Percentiles rank a stretch among this genome's conserved stretches.
Evolutionary conservation across 2,797 vertebrate species (phyloP).

Genomic region (Iguana delicatissima): DNA sequence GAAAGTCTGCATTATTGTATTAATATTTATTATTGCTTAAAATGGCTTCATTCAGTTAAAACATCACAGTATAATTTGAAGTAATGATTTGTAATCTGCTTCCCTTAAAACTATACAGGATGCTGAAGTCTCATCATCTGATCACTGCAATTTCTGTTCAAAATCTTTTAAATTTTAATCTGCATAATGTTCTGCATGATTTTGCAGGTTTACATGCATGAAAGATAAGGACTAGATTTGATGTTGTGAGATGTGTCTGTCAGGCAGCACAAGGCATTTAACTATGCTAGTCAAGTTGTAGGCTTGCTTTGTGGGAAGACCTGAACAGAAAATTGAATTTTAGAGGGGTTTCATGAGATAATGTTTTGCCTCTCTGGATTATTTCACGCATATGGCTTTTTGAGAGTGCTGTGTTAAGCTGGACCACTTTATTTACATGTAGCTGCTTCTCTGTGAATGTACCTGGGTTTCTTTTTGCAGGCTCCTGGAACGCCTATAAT

Average conservation of each 20-base stretch:
- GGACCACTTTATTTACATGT: neutral
- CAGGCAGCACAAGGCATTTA: neutral
- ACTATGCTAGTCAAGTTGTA: neutral
- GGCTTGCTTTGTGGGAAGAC: neutral
- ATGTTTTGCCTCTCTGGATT: neutral
- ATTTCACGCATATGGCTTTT: neutral
- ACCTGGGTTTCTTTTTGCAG: constrained; percentile 74
- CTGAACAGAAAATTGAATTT: neutral
- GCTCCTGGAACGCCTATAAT: constrained; percentile 89
- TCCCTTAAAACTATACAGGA: neutral
- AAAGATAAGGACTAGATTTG: neutral
- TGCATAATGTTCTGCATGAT: neutral
- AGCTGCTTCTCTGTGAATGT: constrained; percentile 24
- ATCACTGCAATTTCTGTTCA: neutral
- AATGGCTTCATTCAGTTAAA: neutral
- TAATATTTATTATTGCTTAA: neutral
- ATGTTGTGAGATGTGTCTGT: neutral
- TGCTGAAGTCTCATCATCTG: neutral
- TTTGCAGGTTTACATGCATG: neutral
- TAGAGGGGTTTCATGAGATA: neutral
- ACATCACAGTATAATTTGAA: neutral
- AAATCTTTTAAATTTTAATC: neutral
- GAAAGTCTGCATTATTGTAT: neutral
- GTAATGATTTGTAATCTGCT: neutral
- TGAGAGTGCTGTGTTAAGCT: neutral